A percentile compares a stretch with the other conserved stretches of the same genome.
phyloP scores from a whole-genome alignment of 2,888 invertebrate genomes.

The Phortica okadai region DNA sequence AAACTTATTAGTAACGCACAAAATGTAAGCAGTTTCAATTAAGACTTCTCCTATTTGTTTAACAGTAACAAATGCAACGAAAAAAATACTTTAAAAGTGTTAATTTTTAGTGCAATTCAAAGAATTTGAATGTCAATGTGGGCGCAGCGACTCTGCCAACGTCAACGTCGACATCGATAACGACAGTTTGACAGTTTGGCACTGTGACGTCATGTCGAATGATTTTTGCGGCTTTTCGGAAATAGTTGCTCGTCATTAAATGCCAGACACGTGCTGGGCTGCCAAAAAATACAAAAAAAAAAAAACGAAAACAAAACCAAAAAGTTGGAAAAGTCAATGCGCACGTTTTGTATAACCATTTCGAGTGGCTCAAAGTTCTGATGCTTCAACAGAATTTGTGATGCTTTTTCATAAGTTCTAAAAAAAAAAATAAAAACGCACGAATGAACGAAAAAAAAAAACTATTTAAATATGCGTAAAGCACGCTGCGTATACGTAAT shows the following conservation, averaged over 20 bases:
- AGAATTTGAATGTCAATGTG: no score
- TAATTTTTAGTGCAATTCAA: no score
- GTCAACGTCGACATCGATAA: neutral
- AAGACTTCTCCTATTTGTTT: no score
- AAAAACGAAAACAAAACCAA: neutral
- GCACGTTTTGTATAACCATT: conserved; percentile 2
- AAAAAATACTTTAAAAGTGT: no score
- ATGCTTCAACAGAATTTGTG: neutral
- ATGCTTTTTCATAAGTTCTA: neutral
- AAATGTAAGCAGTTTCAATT: no score
- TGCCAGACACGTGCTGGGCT: conserved; percentile 21
- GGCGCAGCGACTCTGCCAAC: neutral
- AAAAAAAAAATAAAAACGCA: neutral
- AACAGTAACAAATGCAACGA: no score
- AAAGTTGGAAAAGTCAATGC: neutral
- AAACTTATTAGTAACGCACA: no score
- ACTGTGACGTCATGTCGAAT: neutral
- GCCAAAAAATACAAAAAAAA: neutral
- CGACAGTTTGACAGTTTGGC: neutral
- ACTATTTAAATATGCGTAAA: conserved; percentile 25
- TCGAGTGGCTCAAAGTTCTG: neutral
- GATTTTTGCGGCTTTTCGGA: neutral
- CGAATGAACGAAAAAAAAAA: neutral
- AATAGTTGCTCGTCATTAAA: neutral
- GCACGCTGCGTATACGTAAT: conserved; percentile 27